These are phyloP conservation scores for Hucho hucho DNA, from an alignment of 2,113 vertebrate genomes.

Conservation along the genomic window DNA sequence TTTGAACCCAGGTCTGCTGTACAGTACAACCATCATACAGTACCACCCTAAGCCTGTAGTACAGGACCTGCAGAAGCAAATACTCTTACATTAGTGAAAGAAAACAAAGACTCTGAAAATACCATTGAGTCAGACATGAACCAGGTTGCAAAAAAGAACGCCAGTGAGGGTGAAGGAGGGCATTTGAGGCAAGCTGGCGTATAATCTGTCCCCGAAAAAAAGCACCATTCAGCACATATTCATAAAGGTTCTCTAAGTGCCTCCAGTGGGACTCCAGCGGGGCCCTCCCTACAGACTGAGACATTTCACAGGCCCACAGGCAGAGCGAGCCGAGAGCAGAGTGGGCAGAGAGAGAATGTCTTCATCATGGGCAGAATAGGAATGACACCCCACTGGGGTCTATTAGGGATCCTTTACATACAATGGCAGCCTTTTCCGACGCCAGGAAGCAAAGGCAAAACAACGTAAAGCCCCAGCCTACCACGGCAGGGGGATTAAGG, in stretches of 20 bases:
- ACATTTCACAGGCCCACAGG: slow-evolving; percentile 70
- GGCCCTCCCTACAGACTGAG: slow-evolving; percentile 63
- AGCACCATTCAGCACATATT: slow-evolving; percentile 70
- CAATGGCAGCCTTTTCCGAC: slow-evolving; percentile 51
- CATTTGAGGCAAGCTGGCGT: slow-evolving; percentile 39
- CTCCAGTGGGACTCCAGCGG: slow-evolving; percentile 67
- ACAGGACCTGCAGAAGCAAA: background rate
- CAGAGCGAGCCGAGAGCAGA: slow-evolving; percentile 32
- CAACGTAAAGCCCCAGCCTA: slow-evolving; percentile 48
- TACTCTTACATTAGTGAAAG: background rate
- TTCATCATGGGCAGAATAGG: slow-evolving; percentile 76
- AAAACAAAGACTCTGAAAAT: slow-evolving; percentile 9
- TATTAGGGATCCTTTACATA: slow-evolving; percentile 75
- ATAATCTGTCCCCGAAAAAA: slow-evolving; percentile 55
- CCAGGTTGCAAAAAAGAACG: background rate
- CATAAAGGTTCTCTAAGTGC: slow-evolving; percentile 78
- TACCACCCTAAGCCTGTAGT: slow-evolving; percentile 5
- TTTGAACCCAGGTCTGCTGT: no score
- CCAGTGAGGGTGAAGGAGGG: slow-evolving; percentile 27
- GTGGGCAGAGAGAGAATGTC: slow-evolving; percentile 50
- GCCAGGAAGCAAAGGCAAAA: slow-evolving; percentile 20
- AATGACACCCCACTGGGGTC: slow-evolving; percentile 78
- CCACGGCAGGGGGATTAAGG: slow-evolving; percentile 32
- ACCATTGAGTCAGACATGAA: slow-evolving; percentile 18
- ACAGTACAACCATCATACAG: slow-evolving; percentile 6